phyloP scores from a whole-genome alignment of 1,140 invertebrate genomes.

The Lasioglossum baleicum region DNA sequence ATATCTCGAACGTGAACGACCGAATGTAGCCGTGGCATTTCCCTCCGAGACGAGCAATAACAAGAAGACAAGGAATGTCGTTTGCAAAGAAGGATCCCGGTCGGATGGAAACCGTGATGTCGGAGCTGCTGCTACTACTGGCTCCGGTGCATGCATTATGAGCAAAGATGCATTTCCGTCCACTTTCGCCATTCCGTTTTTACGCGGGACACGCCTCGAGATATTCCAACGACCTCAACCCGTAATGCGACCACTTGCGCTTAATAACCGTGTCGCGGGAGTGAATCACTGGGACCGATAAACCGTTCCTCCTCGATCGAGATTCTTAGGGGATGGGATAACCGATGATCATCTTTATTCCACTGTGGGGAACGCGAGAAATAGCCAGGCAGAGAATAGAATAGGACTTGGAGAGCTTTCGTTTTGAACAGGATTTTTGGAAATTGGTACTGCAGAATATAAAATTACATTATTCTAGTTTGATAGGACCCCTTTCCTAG shows the following conservation, averaged over 20 bases:
- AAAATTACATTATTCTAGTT: too few relatives aligned
- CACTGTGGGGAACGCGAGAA: too few relatives aligned
- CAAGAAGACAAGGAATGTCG: slow-evolving; percentile 33
- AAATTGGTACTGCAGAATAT: too few relatives aligned
- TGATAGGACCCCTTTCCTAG: too few relatives aligned
- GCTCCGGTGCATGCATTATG: slow-evolving; percentile 14
- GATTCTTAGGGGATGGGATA: not conserved
- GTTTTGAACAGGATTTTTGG: too few relatives aligned
- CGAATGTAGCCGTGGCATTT: not conserved
- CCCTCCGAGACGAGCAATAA: slow-evolving; percentile 17
- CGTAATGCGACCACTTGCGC: slow-evolving; percentile 15
- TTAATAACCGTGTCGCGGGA: slow-evolving; percentile 17
- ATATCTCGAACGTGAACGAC: not conserved
- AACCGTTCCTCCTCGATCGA: not conserved
- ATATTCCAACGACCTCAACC: not conserved
- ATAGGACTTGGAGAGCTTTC: too few relatives aligned
- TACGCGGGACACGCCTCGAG: slow-evolving; percentile 3
- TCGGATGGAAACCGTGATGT: not conserved
- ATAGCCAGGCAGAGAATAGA: too few relatives aligned
- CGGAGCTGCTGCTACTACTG: not conserved
- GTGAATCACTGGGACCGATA: not conserved
- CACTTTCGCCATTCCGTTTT: slow-evolving; percentile 33
- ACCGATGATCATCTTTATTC: too few relatives aligned
- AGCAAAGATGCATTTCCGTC: slow-evolving; percentile 32
- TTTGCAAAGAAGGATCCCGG: slow-evolving; percentile 2